Percentiles rank a stretch among this genome's conserved stretches.
These are phyloP conservation scores for Cardiocondyla obscurior DNA, from an alignment of 1,140 invertebrate species.

Conservation along the genomic window DNA sequence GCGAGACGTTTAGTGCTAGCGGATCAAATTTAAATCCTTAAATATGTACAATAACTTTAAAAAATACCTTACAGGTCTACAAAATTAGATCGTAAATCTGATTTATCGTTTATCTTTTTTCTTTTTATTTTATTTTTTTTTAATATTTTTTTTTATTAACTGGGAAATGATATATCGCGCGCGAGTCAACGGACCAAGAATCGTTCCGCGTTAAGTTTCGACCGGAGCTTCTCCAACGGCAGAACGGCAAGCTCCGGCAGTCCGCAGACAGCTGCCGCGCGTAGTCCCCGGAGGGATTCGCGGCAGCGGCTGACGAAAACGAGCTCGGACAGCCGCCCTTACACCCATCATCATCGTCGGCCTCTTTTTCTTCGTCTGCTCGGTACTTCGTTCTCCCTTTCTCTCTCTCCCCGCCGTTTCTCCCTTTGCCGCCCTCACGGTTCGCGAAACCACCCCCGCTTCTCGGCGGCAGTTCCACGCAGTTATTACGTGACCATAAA, in stretches of 20 bases:
- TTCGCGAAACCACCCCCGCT: conserved; percentile 12
- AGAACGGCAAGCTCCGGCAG: conserved; percentile 75
- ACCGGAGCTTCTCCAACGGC: conserved; percentile 76
- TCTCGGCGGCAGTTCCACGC: conserved; percentile 38
- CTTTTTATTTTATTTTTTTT: not conserved
- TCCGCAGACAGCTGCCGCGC: conserved; percentile 79
- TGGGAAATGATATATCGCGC: not conserved
- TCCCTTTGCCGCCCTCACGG: conserved; percentile 9
- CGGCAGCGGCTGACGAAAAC: conserved; percentile 79
- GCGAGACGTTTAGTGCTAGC: not conserved
- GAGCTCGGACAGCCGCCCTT: conserved; percentile 81
- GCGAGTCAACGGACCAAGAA: conserved; percentile 1
- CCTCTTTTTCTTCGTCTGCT: conserved; percentile 66
- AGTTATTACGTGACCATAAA: conserved; percentile 73
- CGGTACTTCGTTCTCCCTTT: not conserved
- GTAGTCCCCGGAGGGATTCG: conserved; percentile 77
- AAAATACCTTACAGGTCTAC: not conserved
- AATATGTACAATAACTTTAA: not conserved
- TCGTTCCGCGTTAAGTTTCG: conserved; percentile 74
- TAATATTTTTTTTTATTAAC: not conserved
- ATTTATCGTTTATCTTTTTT: not conserved
- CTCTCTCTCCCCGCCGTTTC: conserved; percentile 14
- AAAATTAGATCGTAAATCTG: not conserved
- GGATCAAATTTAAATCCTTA: not conserved
- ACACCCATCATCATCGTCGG: conserved; percentile 81